Conservation (phyloP, 1,140 invertebrate genomes). For the Psix sp. region DNA sequence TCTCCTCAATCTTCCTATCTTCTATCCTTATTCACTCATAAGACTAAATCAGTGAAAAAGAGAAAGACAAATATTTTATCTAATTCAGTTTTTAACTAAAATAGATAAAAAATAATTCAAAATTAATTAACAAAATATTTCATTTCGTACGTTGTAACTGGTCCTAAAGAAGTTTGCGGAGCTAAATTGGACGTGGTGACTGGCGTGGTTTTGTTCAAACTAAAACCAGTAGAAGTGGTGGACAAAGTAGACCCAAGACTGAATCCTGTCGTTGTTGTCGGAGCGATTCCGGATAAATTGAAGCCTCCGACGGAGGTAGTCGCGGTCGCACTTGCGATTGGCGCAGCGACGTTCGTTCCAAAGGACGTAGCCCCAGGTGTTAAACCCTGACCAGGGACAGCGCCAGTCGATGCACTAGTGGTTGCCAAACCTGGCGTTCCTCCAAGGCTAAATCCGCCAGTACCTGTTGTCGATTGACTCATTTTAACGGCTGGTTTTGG, state of each 20-base stretch:
- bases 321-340: conserved; percentile 38
- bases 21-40: no score
- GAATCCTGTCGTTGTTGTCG: conserved; percentile 58
- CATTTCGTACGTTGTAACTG: conserved; percentile 74
- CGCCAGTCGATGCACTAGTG: conserved; percentile 48
- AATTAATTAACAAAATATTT: neutral
- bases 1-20: no score
- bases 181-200: conserved; percentile 71
- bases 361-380: conserved; percentile 56
- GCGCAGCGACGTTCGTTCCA: conserved; percentile 10
- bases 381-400: no score
- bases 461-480: conserved; percentile 17
- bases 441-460: conserved; percentile 58
- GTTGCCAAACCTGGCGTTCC: conserved; percentile 47
- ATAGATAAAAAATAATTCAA: conserved; percentile 2
- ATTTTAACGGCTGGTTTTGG: conserved; percentile 18
- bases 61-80: no score
- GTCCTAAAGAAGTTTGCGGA: conserved; percentile 71
- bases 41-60: no score
- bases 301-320: conserved; percentile 39
- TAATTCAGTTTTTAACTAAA: no score
- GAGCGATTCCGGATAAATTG: conserved; percentile 50
- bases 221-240: conserved; percentile 58
- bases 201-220: conserved; percentile 66
- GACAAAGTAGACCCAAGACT: conserved; percentile 46